These are phyloP conservation scores for Ceratosolen solmsi DNA, from an alignment of 1,140 invertebrate species.

Conservation along the genomic window DNA sequence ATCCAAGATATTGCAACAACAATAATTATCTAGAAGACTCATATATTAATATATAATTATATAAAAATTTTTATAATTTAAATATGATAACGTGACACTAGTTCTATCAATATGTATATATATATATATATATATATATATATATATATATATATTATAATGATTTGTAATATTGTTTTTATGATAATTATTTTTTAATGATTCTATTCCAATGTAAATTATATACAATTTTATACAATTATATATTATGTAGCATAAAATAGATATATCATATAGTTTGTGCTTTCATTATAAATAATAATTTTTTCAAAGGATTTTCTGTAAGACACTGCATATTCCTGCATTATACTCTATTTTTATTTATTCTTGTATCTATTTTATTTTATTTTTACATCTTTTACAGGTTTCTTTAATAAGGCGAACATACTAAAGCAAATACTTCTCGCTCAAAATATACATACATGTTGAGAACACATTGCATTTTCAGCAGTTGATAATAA, in stretches of 20 bases:
- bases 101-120: neutral
- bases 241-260: conserved; percentile 17
- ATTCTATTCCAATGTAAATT: neutral
- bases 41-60: conserved; percentile 17
- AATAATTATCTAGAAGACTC: neutral
- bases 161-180: no score
- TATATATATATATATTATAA: no score
- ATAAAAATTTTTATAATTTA: conserved; percentile 29
- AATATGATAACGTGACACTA: neutral
- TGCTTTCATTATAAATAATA: conserved; percentile 32
- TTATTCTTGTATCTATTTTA: conserved; percentile 47
- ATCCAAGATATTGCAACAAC: conserved; percentile 9
- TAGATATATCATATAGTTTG: conserved; percentile 52
- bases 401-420: conserved; percentile 64
- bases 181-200: no score
- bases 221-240: conserved; percentile 19
- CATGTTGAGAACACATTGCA: conserved; percentile 70
- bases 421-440: conserved; percentile 67
- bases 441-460: conserved; percentile 57
- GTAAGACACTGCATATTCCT: conserved; percentile 41
- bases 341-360: conserved; percentile 49
- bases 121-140: no score
- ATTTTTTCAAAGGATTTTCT: neutral
- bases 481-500: conserved; percentile 44
- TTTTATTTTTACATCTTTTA: conserved; percentile 48